Evolutionary conservation across 2,797 vertebrate species (phyloP), one percentile per base, ranked within the genome.

Genomic region (Parauchenoglanis ngamensis): DNA sequence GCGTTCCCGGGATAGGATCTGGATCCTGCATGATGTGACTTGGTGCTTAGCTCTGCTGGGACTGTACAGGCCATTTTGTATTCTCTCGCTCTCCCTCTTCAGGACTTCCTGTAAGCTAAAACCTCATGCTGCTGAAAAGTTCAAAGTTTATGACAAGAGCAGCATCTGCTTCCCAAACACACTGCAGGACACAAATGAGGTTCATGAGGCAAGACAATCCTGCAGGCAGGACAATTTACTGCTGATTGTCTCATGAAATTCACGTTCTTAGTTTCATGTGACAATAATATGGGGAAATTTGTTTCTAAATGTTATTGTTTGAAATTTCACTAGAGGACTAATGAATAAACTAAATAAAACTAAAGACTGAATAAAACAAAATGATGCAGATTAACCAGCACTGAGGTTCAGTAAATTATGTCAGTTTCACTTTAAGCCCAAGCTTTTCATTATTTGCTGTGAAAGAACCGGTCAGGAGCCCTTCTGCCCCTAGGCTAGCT

Each of bases 141-240:
- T 92, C 91, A 90, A 76, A 85, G 91, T 81, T 91, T 88, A 84
- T 3, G 90, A 94, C 92, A 90, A 92, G 89, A 86, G 21, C 21
- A 73, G 40, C 70, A 5, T 85, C 83, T 89, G 91, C 87, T 73
- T 89, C 90, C 84, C 87, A 92, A 91, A 87, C 89, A 85, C 87
- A 88, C 91, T 83, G 91, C 91, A 23, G 90, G 87, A 75, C 49
- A 35, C 83, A 61, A 61, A 54, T 76, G 56, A 61, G 10, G 52
- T 88, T 86, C 23, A 88, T 57, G 63, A 67, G 57, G 70, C 70
- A 87, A 40, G 68, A 57, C 67, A 78, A 72, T 78, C 89, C 85
- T 81, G 63, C 13, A n/a, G 70, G 56, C 4, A 23, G 13, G 49
- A 76, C 75, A 77, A 77, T 54, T 77, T 54, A 8, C 75, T 77